phyloP scores from a whole-genome alignment of 2,888 invertebrate species.

The Sisyra nigra region DNA sequence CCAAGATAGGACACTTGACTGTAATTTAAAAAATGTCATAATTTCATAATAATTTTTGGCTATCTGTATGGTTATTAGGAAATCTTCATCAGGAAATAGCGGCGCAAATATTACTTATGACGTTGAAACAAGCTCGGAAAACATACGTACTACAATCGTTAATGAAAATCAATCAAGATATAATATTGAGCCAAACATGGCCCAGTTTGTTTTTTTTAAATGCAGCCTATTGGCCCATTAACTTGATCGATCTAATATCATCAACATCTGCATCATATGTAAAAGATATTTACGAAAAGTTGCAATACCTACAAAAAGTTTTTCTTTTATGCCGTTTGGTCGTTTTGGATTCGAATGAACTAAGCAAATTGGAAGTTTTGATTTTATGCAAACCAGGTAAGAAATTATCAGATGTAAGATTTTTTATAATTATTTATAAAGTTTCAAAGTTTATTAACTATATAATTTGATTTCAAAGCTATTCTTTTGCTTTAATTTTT shows the following conservation, averaged over 20 bases:
- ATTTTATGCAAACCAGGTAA: conserved; percentile 33
- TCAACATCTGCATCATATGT: conserved; percentile 12
- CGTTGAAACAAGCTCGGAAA: conserved; percentile 36
- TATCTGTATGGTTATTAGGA: background rate
- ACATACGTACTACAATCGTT: conserved; percentile 35
- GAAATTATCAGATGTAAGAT: background rate
- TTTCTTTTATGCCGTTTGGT: conserved; percentile 26
- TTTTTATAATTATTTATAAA: no score
- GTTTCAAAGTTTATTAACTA: no score
- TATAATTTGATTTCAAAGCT: no score
- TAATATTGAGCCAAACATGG: conserved; percentile 39
- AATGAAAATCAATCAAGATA: conserved; percentile 32
- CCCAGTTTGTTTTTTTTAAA: conserved; percentile 38
- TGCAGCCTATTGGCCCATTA: conserved; percentile 38
- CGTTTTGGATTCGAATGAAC: conserved; percentile 29
- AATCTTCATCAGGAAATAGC: conserved; percentile 34
- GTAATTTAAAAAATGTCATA: background rate
- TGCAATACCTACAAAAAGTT: conserved; percentile 12
- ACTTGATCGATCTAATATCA: conserved; percentile 25
- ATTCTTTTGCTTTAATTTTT: no score
- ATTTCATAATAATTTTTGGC: background rate
- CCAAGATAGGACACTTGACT: background rate
- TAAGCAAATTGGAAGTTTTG: conserved; percentile 31
- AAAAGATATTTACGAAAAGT: conserved; percentile 15
- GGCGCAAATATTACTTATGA: conserved; percentile 39